Conservation (phyloP, 2,797 vertebrate species). For the Helicolenus hilgendorfi region DNA sequence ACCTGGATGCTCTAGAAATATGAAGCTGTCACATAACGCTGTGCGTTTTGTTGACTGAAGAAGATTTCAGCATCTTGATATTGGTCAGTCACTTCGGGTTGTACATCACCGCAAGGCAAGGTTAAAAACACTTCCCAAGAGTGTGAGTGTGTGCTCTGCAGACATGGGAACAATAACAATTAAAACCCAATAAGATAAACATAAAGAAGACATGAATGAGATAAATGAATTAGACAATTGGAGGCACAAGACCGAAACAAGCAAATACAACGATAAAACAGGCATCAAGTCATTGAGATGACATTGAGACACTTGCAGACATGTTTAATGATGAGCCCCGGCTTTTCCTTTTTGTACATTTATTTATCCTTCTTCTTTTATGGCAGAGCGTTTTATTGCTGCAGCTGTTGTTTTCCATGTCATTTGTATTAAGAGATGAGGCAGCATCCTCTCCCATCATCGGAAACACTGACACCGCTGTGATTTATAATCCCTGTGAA, state of each 20-base stretch:
- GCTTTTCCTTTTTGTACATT: slow-evolving; percentile 68
- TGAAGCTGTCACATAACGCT: slow-evolving; percentile 31
- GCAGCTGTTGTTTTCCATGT: slow-evolving; percentile 87
- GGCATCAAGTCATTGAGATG: slow-evolving; percentile 58
- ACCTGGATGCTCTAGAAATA: slow-evolving; percentile 37
- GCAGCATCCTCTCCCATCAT: slow-evolving; percentile 74
- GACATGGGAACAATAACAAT: slow-evolving; percentile 36
- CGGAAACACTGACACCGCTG: slow-evolving; percentile 73
- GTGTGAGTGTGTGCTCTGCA: not conserved
- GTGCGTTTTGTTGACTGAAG: slow-evolving; percentile 48
- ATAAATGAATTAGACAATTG: slow-evolving; percentile 47
- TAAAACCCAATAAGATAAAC: slow-evolving; percentile 41
- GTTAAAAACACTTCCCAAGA: not conserved
- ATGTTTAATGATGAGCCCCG: slow-evolving; percentile 67
- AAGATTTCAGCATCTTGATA: slow-evolving; percentile 15
- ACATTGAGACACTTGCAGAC: slow-evolving; percentile 54
- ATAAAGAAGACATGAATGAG: slow-evolving; percentile 44
- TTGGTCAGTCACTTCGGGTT: not conserved
- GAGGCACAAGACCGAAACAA: slow-evolving; percentile 25
- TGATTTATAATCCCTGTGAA: slow-evolving; percentile 85
- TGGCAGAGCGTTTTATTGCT: slow-evolving; percentile 79
- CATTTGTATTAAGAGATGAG: slow-evolving; percentile 80
- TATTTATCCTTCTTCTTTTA: slow-evolving; percentile 77
- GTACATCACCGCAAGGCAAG: not conserved
- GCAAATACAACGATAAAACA: slow-evolving; percentile 41